phyloP scores from a whole-genome alignment of 2,888 invertebrate species.

The Andrena marginata region DNA sequence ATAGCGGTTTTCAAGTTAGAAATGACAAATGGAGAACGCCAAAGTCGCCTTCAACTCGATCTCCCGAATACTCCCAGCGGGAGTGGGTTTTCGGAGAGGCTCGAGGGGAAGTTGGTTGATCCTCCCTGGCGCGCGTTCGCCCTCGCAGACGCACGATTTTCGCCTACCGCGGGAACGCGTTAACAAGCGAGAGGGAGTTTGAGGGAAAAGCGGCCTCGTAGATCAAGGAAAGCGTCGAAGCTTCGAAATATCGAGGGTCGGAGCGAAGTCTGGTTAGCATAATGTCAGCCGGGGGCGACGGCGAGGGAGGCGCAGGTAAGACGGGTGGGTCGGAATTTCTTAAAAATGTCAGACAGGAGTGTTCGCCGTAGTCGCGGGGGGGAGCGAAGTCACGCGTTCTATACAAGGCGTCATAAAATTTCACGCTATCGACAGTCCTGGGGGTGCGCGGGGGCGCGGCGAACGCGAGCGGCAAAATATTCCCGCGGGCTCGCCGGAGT shows the following conservation, averaged over 20 bases:
- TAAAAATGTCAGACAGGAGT: constrained; percentile 79
- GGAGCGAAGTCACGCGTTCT: constrained; percentile 58
- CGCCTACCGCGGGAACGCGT: constrained; percentile 68
- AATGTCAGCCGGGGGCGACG: constrained; percentile 78
- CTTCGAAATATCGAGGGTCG: constrained; percentile 77
- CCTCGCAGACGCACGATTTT: constrained; percentile 2
- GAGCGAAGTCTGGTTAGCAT: constrained; percentile 79
- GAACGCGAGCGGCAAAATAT: constrained; percentile 53
- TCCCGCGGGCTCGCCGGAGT: constrained; percentile 38
- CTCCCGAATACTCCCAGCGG: constrained; percentile 21
- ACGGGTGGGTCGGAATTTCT: constrained; percentile 76
- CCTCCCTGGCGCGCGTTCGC: background rate
- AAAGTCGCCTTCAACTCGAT: constrained; percentile 41
- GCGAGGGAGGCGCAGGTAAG: constrained; percentile 68
- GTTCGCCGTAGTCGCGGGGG: constrained; percentile 22
- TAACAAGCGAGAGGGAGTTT: constrained; percentile 75
- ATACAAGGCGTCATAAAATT: constrained; percentile 67
- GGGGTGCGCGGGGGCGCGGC: background rate
- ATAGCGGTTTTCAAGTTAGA: constrained; percentile 3
- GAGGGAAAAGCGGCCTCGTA: constrained; percentile 72
- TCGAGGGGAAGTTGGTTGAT: constrained; percentile 4
- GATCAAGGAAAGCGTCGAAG: constrained; percentile 77
- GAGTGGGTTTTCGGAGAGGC: constrained; percentile 6
- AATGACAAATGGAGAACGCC: constrained; percentile 37
- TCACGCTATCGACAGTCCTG: constrained; percentile 66